Evolutionary conservation across 2,888 invertebrate species (phyloP).

Genomic region (Busseola fusca): DNA sequence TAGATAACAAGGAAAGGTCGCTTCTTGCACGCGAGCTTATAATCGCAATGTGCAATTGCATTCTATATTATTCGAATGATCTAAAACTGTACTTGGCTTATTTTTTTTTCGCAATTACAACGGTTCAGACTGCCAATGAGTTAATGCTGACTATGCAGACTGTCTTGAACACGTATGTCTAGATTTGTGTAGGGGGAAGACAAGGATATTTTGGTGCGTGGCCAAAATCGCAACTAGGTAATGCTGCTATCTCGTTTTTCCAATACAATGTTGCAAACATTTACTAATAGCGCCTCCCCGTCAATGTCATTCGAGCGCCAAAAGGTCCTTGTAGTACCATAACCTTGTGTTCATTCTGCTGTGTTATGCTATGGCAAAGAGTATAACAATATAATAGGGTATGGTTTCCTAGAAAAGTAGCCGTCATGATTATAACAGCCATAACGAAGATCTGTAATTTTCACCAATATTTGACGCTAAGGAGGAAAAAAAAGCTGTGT

Average conservation of each 20-base stretch:
- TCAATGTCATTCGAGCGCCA: background rate
- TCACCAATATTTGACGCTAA: no score
- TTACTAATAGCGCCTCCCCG: background rate
- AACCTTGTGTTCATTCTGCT: no score
- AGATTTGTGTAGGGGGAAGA: background rate
- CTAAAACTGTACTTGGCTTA: background rate
- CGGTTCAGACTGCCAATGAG: background rate
- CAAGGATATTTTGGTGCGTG: background rate
- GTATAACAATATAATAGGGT: no score
- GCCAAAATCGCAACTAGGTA: background rate
- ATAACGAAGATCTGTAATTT: no score
- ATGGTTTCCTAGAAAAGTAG: no score
- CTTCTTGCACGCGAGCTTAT: conserved; percentile 5
- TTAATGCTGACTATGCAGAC: background rate
- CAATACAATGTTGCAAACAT: background rate
- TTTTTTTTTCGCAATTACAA: background rate
- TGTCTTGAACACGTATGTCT: background rate
- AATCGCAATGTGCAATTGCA: conserved; percentile 4
- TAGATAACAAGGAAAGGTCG: conserved; percentile 1
- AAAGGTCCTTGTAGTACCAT: background rate
- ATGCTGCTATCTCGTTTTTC: background rate
- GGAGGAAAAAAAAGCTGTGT: no score
- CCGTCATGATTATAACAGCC: no score
- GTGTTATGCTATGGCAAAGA: no score
- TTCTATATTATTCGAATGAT: background rate